Base-by-base conservation (phyloP, 2,888 invertebrate genomes). In the Andrena hattorfiana region DNA sequence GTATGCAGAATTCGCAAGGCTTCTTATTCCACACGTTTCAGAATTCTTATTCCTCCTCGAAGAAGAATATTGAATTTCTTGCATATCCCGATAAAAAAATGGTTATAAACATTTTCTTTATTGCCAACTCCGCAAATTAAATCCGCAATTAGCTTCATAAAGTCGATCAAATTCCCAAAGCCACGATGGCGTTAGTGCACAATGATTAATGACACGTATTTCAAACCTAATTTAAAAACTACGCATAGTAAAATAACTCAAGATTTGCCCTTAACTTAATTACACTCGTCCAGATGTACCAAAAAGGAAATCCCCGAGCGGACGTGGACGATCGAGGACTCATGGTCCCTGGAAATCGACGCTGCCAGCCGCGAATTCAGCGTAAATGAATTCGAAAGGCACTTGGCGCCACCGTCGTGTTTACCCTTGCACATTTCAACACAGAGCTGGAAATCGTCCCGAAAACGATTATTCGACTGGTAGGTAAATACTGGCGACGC, bases 381-480 rank as follows among this genome's bases (percentile, higher is more conserved):
- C 51, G 66, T 16, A 56, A 77, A 63, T 67, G 81, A 86, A 77
- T 75, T 77, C 64, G 77, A 72, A 83, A 79, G 80, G 81, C 67
- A 71, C 76, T 82, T 20, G 35, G 48, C 76, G 23, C 56, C 56
- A 56, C 71, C 77, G 54, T 85, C 73, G 73, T 68, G 72, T 73
- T 84, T 85, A 78, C 66, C 78, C 82, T 82, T 77, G 84, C 77
- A 77, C 81, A 78, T 83, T 86, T 86, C 78, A 86, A 79, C 72
- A 35, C 69, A 64, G 35, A 28, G 54, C 64, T 72, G 67, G 72
- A 67, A 81, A 87, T 83, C 85, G 86, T 84, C 87, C 77, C 78
- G 89, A 89, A 91, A 91, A 91, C 91, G 92, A 91, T 91, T 90
- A 89, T 89, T 90, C 90, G 85, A 89, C 87, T 87, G 85, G 71